Conservation (phyloP, 2,888 invertebrate genomes). For the Taphrorychus bicolor region DNA sequence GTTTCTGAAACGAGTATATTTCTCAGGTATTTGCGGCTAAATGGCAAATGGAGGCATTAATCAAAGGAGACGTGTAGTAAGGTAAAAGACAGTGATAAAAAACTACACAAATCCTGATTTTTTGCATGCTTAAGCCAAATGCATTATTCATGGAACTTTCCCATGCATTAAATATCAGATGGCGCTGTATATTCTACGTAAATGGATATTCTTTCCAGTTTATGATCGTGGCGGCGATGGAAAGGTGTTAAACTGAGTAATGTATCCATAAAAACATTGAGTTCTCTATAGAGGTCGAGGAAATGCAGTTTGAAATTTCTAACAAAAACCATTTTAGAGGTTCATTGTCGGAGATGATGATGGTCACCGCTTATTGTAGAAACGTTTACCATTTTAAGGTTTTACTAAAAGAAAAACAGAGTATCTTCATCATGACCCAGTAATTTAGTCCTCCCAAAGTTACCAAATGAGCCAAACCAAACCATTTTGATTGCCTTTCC, state of each 20-base stretch:
- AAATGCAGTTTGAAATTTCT: too few species aligned
- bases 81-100: too few species aligned
- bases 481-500: too few species aligned
- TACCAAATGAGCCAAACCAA: too few species aligned
- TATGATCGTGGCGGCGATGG: neutral
- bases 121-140: neutral
- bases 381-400: too few species aligned
- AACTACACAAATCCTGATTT: neutral
- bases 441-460: too few species aligned
- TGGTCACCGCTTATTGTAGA: too few species aligned
- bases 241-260: neutral
- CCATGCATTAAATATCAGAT: neutral
- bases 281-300: neutral
- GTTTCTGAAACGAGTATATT: neutral
- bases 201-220: neutral
- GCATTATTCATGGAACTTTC: neutral
- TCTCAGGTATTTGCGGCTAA: neutral
- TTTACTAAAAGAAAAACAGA: too few species aligned
- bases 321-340: too few species aligned
- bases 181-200: neutral
- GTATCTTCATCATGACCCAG: too few species aligned
- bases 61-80: too few species aligned
- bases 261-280: neutral
- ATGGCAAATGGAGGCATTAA: neutral
- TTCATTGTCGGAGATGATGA: too few species aligned